These are phyloP conservation scores for Melozone crissalis DNA, from an alignment of 2,113 vertebrate genomes.

Conservation along the genomic window DNA sequence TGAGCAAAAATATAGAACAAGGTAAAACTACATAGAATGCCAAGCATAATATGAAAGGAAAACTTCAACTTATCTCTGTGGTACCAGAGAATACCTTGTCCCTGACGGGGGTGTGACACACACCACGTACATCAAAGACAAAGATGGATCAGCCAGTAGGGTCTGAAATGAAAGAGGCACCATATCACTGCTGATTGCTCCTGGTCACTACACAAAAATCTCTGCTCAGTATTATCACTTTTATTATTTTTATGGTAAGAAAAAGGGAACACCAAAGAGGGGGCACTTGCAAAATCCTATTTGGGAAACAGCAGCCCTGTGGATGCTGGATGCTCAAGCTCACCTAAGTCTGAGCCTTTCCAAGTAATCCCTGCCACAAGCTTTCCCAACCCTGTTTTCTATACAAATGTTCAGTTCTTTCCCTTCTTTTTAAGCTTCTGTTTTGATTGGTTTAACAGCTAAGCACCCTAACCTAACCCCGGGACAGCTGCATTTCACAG, in stretches of 20 bases:
- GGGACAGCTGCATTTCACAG: background rate
- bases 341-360: background rate
- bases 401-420: background rate
- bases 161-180: background rate
- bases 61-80: background rate
- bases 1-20: background rate
- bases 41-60: background rate
- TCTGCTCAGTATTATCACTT: background rate
- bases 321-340: background rate
- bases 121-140: background rate
- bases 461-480: no score
- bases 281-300: background rate
- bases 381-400: background rate
- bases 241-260: background rate
- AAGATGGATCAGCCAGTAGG: background rate
- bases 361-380: background rate
- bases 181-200: background rate
- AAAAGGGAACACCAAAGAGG: background rate
- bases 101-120: background rate
- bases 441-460: background rate
- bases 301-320: fast-evolving
- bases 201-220: background rate
- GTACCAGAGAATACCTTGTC: background rate
- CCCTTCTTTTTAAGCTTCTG: background rate
- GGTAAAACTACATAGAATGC: background rate